Conservation (phyloP, 2,888 invertebrate genomes). For the Drosophila mimica region DNA sequence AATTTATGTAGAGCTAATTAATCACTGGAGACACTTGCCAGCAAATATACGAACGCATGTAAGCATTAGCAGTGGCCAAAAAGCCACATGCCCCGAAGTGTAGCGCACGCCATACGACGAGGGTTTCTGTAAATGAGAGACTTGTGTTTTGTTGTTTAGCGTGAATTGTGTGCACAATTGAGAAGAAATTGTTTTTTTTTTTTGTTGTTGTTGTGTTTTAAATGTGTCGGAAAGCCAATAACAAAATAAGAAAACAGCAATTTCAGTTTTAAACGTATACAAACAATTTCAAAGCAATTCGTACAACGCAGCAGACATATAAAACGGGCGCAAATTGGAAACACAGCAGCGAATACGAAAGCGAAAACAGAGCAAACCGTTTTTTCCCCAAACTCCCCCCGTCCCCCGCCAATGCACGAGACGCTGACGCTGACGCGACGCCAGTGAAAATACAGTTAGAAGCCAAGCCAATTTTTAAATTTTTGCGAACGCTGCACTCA, state of each 20-base stretch:
- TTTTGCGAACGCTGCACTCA: neutral
- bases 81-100: slow-evolving; percentile 16
- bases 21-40: too few species aligned
- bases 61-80: neutral
- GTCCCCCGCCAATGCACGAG: slow-evolving; percentile 30
- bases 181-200: slow-evolving; percentile 58
- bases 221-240: slow-evolving; percentile 62
- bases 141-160: slow-evolving; percentile 75
- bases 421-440: slow-evolving; percentile 38
- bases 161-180: slow-evolving; percentile 72
- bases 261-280: slow-evolving; percentile 33
- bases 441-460: slow-evolving; percentile 48
- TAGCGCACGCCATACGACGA: slow-evolving; percentile 62
- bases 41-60: neutral
- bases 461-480: slow-evolving; percentile 13
- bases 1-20: too few species aligned
- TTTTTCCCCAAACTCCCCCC: slow-evolving; percentile 28
- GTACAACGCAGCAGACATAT: slow-evolving; percentile 5
- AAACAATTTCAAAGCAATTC: slow-evolving; percentile 31
- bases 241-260: slow-evolving; percentile 39
- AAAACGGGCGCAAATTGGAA: slow-evolving; percentile 49
- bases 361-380: slow-evolving; percentile 43
- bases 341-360: slow-evolving; percentile 46
- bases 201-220: slow-evolving; percentile 30
- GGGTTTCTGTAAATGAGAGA: slow-evolving; percentile 73